Evolutionary conservation across 1,140 invertebrate genomes (phyloP), one percentile per base, ranked within the genome.

Genomic region (Cardiocondyla obscurior): DNA sequence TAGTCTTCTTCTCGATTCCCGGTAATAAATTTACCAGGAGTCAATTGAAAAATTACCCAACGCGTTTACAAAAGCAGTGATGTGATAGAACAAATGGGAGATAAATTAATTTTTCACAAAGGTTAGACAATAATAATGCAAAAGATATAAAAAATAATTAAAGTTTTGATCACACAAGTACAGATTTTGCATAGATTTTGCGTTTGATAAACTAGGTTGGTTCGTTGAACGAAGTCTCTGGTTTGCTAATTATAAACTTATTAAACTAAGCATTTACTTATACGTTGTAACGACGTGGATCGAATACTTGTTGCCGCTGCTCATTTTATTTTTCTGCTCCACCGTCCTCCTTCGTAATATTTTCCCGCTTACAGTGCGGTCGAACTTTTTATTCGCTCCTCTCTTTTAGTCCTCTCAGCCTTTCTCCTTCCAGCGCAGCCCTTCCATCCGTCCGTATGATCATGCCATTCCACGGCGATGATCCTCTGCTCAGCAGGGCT

Each of bases 391-490:
- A 46, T 79, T 87, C 64, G 57, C 55, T 86, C 46, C 25, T 82
- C 76, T 82, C 70, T 82, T 67, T 83, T 55, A 73, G 62, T 55
- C 58, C 65, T 65, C 55, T 76, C 72, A 70, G 60, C 65, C 72
- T 57, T 53, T 76, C 81, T 69, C 53, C 60, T 76, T 76, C 60
- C 62, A 83, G 76, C 67, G 76, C 72, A 72, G 72, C 42, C 85
- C 73, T 83, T 85, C 84, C 76, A 73, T 87, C 81, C 83, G 83
- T 67, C 86, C 84, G 87, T 89, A 89, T 88, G 83, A 90, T 90
- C 88, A 81, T 91, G 87, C 91, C 89, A 90, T 92, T 92, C 88
- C 88, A 90, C 87, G 76, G 86, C 85, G 85, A 90, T 90, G 90
- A 90, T 90, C 87, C 89, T 86, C 87, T 85, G 88, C 89, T 90